A percentile compares a stretch with the other conserved stretches of the same genome.
These are phyloP conservation scores for Microcebus jonahi DNA, from an alignment of 2,113 vertebrate genomes.

Conservation along the genomic window DNA sequence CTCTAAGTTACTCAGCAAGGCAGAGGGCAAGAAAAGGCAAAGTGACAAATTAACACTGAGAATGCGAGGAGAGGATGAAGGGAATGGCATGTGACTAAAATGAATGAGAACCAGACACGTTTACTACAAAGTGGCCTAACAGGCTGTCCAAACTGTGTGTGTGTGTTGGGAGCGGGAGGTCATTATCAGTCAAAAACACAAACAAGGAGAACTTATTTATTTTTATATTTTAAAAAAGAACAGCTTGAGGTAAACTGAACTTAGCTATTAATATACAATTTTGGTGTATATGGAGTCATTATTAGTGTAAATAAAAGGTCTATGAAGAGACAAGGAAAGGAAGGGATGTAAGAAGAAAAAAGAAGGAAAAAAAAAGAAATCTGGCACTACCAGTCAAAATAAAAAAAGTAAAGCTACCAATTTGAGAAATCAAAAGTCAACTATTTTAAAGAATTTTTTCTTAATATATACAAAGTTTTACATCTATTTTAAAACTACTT, in stretches of 20 bases:
- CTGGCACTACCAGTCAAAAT: background rate
- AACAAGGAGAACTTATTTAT: background rate
- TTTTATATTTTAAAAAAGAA: background rate
- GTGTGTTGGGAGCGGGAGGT: too few relatives aligned
- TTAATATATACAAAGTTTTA: background rate
- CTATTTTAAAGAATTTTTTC: background rate
- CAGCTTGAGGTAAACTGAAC: background rate
- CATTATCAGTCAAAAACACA: background rate
- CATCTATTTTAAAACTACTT: background rate
- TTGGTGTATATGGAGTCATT: background rate
- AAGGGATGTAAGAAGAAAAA: background rate
- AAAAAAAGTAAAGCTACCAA: background rate
- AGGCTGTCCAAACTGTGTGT: background rate
- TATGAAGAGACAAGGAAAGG: background rate
- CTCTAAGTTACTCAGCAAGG: fast-evolving
- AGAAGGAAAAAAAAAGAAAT: background rate
- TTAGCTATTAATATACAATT: background rate
- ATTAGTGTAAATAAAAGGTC: background rate
- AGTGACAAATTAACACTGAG: background rate
- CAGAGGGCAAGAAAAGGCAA: background rate
- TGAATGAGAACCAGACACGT: background rate
- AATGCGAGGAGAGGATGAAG: background rate
- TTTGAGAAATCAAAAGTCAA: background rate
- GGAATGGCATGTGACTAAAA: background rate
- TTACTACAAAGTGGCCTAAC: background rate